Conservation (phyloP, 1,140 invertebrate species). For the Aphelenchoides besseyi region DNA sequence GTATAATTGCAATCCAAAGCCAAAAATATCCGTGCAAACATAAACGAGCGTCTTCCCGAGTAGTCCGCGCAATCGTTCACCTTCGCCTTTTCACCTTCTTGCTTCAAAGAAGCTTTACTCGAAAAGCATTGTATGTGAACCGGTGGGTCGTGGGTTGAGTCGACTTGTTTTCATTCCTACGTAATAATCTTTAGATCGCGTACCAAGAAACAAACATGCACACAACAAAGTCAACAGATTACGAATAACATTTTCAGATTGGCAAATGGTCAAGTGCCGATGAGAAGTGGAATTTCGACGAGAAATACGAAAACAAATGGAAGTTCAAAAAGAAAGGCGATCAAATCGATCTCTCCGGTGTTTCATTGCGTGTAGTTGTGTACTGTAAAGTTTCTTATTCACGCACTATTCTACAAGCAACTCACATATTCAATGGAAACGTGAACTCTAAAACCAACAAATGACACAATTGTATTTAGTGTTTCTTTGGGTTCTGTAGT, state of each 20-base stretch:
- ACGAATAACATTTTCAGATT: slow-evolving; percentile 35
- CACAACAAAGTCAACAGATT: neutral
- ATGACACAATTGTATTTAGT: neutral
- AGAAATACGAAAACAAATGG: slow-evolving; percentile 54
- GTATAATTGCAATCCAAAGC: too few relatives aligned
- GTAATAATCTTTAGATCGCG: too few relatives aligned
- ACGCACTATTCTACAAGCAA: too few relatives aligned
- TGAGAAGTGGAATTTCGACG: slow-evolving; percentile 49
- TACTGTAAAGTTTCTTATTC: too few relatives aligned
- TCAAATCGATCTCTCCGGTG: slow-evolving; percentile 47
- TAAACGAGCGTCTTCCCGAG: neutral
- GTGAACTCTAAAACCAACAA: neutral
- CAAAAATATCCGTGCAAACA: neutral
- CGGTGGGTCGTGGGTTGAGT: neutral
- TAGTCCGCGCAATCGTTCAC: neutral
- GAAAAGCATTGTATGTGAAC: neutral
- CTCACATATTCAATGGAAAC: too few relatives aligned
- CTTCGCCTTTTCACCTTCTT: neutral
- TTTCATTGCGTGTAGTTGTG: slow-evolving; percentile 56
- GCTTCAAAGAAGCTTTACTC: slow-evolving; percentile 10
- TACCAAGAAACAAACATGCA: neutral
- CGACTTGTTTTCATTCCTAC: too few relatives aligned
- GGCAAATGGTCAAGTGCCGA: slow-evolving; percentile 47
- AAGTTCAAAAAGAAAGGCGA: slow-evolving; percentile 46
- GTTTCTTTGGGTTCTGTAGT: too few relatives aligned